A percentile compares a stretch with the other conserved stretches of the same genome.
Evolutionary conservation across 64 coral and sea anemone genomes (phyloP).

Genomic region (Trachythela sp.): DNA sequence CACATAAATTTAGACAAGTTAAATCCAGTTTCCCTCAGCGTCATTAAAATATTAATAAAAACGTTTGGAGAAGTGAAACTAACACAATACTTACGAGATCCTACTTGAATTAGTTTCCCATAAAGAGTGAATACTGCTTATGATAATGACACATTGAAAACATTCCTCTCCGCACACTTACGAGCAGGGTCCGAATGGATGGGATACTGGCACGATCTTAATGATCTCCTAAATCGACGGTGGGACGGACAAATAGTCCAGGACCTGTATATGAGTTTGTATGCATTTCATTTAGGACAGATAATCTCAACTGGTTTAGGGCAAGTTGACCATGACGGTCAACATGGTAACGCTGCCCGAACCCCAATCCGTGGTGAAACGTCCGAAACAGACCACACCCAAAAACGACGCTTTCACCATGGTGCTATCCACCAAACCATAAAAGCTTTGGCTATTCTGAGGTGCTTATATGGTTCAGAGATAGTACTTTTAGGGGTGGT

Average conservation of each 20-base stretch:
- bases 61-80: background rate
- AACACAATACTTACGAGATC: background rate
- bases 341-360: too few species aligned
- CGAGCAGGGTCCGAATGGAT: background rate
- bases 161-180: background rate
- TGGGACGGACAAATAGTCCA: background rate
- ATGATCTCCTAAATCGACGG: background rate
- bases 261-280: too few species aligned
- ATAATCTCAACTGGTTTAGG: too few species aligned
- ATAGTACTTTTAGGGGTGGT: too few species aligned
- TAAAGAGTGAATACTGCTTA: background rate
- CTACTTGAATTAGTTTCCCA: conserved; percentile 15
- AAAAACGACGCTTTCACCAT: too few species aligned
- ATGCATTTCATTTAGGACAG: too few species aligned
- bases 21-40: background rate
- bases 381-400: too few species aligned
- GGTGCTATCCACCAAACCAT: too few species aligned
- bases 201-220: background rate
- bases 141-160: background rate
- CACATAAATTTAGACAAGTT: background rate
- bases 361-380: too few species aligned
- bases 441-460: too few species aligned
- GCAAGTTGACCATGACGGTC: too few species aligned
- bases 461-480: too few species aligned
- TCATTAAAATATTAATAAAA: background rate